Percentiles rank a stretch among this genome's conserved stretches.
Conservation (phyloP, 2,113 vertebrate genomes). For the Trinectes maculatus region DNA sequence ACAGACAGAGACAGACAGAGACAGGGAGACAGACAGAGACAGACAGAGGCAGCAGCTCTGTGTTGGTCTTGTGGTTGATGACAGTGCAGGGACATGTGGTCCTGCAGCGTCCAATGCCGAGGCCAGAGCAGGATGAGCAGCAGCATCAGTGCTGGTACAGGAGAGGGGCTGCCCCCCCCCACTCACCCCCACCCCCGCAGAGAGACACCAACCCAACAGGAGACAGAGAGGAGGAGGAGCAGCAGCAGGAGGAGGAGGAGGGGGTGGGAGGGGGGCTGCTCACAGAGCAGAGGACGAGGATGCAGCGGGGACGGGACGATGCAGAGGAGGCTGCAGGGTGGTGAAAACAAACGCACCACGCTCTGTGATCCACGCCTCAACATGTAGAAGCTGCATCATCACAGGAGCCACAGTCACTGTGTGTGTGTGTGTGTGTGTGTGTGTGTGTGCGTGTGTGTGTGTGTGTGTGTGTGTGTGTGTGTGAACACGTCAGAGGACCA, state of each 20-base stretch:
- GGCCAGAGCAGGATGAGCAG: conserved; percentile 45
- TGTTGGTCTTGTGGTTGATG: conserved; percentile 65
- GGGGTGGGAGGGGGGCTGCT: conserved; percentile 39
- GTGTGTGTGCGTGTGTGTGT: conserved; percentile 30
- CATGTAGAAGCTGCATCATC: conserved; percentile 59
- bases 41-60: conserved; percentile 27
- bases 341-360: conserved; percentile 50
- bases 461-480: conserved; percentile 12
- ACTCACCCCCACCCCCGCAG: conserved; percentile 50
- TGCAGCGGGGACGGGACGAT: conserved; percentile 52
- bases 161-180: conserved; percentile 34
- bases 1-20: conserved; percentile 38
- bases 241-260: conserved; percentile 9
- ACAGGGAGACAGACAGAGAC: conserved; percentile 41
- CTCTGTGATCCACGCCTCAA: conserved; percentile 45
- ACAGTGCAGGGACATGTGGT: conserved; percentile 74
- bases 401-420: conserved; percentile 12
- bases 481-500: conserved; percentile 46
- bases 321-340: conserved; percentile 48
- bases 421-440: conserved; percentile 31
- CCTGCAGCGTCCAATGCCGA: conserved; percentile 66
- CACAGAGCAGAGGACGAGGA: conserved; percentile 51
- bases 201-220: conserved; percentile 43
- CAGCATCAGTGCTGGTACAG: conserved; percentile 38
- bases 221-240: conserved; percentile 10